Percentiles rank a stretch among this genome's conserved stretches.
Evolutionary conservation across 2,113 vertebrate genomes (phyloP).

Genomic region (Cheirogaleus medius): DNA sequence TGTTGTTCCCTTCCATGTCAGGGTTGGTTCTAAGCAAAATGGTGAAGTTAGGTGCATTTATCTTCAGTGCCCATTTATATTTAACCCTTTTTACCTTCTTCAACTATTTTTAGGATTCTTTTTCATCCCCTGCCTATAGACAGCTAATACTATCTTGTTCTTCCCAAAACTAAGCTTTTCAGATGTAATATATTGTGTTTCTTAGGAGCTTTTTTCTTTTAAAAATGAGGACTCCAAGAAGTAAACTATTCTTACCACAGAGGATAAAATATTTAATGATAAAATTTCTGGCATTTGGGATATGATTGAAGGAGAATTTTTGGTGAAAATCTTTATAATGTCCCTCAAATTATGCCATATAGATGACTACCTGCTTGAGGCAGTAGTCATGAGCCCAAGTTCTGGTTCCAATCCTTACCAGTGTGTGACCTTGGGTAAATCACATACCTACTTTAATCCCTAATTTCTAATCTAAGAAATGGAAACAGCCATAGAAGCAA

Average conservation of each 20-base stretch:
- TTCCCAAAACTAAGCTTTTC: background rate
- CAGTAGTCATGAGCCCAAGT: background rate
- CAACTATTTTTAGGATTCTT: background rate
- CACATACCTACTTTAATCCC: background rate
- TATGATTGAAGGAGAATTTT: slow-evolving; percentile 28
- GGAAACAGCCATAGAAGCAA: background rate
- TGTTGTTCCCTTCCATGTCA: background rate
- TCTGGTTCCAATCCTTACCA: background rate
- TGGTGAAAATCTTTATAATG: slow-evolving; percentile 25
- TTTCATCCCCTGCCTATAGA: background rate
- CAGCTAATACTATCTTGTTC: background rate
- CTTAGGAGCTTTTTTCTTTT: background rate
- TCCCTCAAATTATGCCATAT: background rate
- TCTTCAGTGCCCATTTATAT: background rate
- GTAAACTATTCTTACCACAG: background rate
- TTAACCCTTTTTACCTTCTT: background rate
- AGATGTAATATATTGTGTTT: background rate
- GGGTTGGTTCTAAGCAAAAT: slow-evolving; percentile 16
- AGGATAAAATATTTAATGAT: slow-evolving; percentile 29
- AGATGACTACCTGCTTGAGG: background rate
- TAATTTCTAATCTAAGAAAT: slow-evolving; percentile 13
- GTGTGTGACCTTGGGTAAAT: background rate
- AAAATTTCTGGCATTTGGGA: slow-evolving; percentile 23
- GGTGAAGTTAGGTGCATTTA: background rate
- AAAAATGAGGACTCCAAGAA: background rate